Conservation (phyloP, 2,888 invertebrate species). For the Pyrrhia umbra region DNA sequence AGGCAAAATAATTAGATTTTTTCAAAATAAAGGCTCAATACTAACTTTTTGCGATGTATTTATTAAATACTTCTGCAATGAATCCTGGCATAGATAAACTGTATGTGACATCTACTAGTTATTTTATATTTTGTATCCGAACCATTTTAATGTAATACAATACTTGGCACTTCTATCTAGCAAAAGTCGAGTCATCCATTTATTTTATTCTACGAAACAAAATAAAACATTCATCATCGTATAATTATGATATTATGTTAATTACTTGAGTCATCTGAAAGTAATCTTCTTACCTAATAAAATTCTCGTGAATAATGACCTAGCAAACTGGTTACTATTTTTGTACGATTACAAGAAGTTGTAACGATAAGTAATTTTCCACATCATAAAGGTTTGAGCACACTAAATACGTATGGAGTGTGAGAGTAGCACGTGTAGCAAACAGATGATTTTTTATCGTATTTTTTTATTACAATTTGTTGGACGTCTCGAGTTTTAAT, state of each 20-base stretch:
- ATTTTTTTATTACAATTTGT: too few relatives aligned
- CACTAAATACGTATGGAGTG: too few relatives aligned
- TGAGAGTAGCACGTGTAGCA: too few relatives aligned
- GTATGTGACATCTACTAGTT: too few relatives aligned
- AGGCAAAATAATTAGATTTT: too few relatives aligned
- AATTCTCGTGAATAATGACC: slow-evolving; percentile 1
- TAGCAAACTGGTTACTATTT: not conserved
- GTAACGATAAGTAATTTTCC: slow-evolving; percentile 1
- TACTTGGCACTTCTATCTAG: not conserved
- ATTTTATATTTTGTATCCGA: too few relatives aligned
- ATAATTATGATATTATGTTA: not conserved
- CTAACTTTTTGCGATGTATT: too few relatives aligned
- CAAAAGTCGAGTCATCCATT: not conserved
- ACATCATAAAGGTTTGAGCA: not conserved
- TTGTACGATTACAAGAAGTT: not conserved
- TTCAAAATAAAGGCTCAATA: too few relatives aligned
- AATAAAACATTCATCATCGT: not conserved
- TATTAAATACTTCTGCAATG: too few relatives aligned
- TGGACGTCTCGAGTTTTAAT: too few relatives aligned
- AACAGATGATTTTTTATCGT: too few relatives aligned
- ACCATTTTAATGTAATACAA: not conserved
- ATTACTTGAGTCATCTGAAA: slow-evolving; percentile 25
- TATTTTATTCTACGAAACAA: slow-evolving; percentile 1
- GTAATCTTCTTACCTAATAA: not conserved
- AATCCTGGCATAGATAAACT: too few relatives aligned